phyloP scores from a whole-genome alignment of 2,888 invertebrate species.

The Hemistola chrysoprasaria region DNA sequence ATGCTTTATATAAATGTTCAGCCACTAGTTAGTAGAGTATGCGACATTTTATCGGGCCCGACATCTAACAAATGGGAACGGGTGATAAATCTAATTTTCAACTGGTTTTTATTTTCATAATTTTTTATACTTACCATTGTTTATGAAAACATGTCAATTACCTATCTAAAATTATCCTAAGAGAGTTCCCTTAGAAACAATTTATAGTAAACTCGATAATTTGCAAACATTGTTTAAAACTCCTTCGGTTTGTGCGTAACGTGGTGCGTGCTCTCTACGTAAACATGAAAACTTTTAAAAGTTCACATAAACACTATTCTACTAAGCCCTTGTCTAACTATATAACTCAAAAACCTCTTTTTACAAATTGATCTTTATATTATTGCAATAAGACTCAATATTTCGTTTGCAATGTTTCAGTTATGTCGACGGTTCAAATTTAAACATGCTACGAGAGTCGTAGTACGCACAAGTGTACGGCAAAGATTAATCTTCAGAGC shows the following conservation, averaged over 20 bases:
- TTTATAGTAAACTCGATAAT: slow-evolving; percentile 21
- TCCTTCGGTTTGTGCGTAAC: slow-evolving; percentile 44
- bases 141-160: background rate
- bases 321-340: slow-evolving; percentile 9
- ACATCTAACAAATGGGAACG: no score
- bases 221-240: slow-evolving; percentile 23
- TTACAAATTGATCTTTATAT: slow-evolving; percentile 15
- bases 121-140: no score
- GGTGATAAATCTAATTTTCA: slow-evolving; percentile 14
- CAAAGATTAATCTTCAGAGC: no score
- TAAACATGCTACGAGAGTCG: slow-evolving; percentile 35
- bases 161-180: slow-evolving; percentile 13
- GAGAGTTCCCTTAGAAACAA: slow-evolving; percentile 15
- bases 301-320: slow-evolving; percentile 54
- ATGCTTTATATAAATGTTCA: no score
- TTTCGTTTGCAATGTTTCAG: slow-evolving; percentile 12
- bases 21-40: no score
- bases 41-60: no score
- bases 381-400: slow-evolving; percentile 15
- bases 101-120: slow-evolving; percentile 14
- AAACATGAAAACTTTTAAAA: slow-evolving; percentile 62
- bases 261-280: slow-evolving; percentile 60
- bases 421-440: slow-evolving; percentile 23
- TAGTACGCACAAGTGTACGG: slow-evolving; percentile 40
- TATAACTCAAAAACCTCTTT: background rate